Percentiles rank a stretch among this genome's conserved stretches.
These are phyloP conservation scores for Anarrhichthys ocellatus DNA, from an alignment of 2,113 vertebrate species.

Conservation along the genomic window DNA sequence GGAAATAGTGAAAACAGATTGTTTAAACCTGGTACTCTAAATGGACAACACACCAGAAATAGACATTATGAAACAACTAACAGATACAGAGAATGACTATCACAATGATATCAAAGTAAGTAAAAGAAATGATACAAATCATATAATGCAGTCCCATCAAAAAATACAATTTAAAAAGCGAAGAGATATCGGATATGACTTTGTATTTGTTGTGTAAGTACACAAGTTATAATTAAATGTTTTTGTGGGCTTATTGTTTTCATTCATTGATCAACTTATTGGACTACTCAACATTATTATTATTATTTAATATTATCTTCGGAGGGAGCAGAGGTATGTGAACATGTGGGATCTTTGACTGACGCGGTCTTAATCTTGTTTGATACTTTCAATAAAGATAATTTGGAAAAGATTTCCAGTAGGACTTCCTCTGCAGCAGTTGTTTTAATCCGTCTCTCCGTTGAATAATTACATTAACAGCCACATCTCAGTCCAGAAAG, in stretches of 20 bases:
- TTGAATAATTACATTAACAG: neutral
- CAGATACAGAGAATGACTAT: neutral
- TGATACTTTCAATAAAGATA: slow-evolving; percentile 1
- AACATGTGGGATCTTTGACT: neutral
- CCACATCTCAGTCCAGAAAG: neutral
- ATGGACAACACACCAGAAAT: neutral
- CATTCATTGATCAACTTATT: neutral
- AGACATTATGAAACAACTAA: too few species aligned
- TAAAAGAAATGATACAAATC: neutral
- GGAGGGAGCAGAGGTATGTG: neutral
- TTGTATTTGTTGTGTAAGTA: neutral
- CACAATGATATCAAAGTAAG: neutral
- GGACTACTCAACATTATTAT: neutral
- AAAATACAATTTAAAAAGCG: neutral
- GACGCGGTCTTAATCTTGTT: neutral
- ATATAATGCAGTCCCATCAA: neutral
- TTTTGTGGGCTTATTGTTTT: neutral
- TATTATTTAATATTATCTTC: neutral
- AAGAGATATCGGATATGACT: neutral
- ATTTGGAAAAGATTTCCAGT: too few species aligned
- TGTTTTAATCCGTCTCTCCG: neutral
- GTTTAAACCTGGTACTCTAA: neutral
- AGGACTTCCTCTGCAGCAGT: neutral
- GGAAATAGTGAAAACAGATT: neutral
- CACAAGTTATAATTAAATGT: neutral